These are phyloP conservation scores for Catharus fuscescens DNA, from an alignment of 2,113 vertebrate species.

Conservation along the genomic window DNA sequence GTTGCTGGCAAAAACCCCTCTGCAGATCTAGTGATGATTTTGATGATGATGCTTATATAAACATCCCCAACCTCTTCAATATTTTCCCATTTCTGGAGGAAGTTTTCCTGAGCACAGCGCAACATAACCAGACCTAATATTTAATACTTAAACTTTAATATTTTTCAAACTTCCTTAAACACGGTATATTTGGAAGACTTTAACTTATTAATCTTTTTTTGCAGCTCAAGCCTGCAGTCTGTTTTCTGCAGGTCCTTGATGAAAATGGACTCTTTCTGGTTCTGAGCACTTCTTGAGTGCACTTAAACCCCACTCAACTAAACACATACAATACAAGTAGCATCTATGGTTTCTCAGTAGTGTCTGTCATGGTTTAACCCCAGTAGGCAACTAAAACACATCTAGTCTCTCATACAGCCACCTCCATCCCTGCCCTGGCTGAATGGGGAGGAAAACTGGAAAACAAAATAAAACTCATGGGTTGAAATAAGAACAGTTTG, in stretches of 20 bases:
- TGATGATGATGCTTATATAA: background rate
- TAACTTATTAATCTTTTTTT: background rate
- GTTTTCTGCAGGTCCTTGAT: background rate
- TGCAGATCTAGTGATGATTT: background rate
- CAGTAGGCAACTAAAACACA: background rate
- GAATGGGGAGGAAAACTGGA: background rate
- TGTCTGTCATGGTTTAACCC: background rate
- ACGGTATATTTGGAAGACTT: background rate
- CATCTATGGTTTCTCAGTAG: background rate
- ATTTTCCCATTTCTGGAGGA: background rate
- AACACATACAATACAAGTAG: background rate
- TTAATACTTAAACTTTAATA: background rate
- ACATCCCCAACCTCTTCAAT: rapidly evolving
- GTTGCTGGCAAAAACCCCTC: background rate
- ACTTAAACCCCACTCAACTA: background rate
- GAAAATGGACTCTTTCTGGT: background rate
- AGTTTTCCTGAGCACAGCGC: background rate
- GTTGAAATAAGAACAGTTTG: background rate
- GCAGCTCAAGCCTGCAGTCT: background rate
- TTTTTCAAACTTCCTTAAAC: background rate
- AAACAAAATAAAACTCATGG: background rate
- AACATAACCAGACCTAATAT: background rate
- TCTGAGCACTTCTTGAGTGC: background rate
- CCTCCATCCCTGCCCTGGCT: too few species aligned
- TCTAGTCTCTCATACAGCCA: background rate